Base-by-base conservation (phyloP, 2,797 vertebrate genomes). In the Siniperca undulata region DNA sequence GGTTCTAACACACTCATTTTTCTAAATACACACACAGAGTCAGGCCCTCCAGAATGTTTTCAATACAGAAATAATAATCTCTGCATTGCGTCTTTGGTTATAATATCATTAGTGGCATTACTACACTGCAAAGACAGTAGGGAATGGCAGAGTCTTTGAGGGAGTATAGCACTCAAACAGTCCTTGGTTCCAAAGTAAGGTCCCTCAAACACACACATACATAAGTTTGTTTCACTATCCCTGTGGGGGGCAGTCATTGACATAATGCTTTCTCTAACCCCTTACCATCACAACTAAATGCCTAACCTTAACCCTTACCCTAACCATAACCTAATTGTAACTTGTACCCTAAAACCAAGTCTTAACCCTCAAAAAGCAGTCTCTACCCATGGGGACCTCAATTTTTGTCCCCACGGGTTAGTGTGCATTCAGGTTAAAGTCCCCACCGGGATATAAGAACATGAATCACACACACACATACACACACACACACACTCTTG, bases 101-200 rank as follows among this genome's bases (percentile, higher is more conserved):
- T 50, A 85, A 61, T 62, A 72, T 70, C 76, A 79, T 69, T 17
- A 9, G 24, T 60, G 60, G 48, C 8, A 3, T 71, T 65, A 27
- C 64, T 30, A 69, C 65, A 11, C 60, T 58, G 72, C 77, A 68
- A 55, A 53, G 58, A 64, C 38, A 72, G 60, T 20, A 30, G 68
- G 64, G 62, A 78, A 30, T 61, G 81, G 66, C 78, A 30, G 48
- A 83, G 80, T 78, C 86, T 84, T 88, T 85, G 59, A 78, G 71
- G 77, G 75, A 87, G 67, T 58, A 22, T 16, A 61, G 71, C 78
- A 79, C 88, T 92, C 76, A 61, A 86, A 70, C 36, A 82, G 84
- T 87, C 87, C 90, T 89, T 82, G 88, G 74, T 84, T 88, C 30
- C 62, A 61, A 72, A 85, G 83, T 71, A 87, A 88, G 89, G 87